Evolutionary conservation across 2,888 invertebrate genomes (phyloP), one percentile per base, ranked within the genome.

Genomic region (Strigamia transsilvanica): DNA sequence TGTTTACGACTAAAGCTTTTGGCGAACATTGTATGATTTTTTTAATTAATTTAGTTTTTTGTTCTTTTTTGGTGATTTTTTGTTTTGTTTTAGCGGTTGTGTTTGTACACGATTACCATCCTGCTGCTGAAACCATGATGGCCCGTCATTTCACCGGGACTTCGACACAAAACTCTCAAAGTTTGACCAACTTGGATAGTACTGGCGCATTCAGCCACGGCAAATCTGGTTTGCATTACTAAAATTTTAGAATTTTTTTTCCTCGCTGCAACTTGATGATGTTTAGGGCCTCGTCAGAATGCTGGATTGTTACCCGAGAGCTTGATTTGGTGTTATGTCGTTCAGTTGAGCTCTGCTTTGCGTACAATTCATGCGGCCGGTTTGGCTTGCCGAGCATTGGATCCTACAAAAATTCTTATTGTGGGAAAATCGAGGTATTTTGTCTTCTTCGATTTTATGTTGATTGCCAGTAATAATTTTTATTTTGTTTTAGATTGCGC

Each of bases 21-120:
- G 96, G 96, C 86, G 99, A 99, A 90, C 93, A 94, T 89, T 98
- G 96, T 97, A 89, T 91, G 93, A 91, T 79, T 23, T n/a, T 84
- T 82, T 83, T 66, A 56, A n/a, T n/a, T n/a, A n/a, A n/a, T n/a
- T n/a, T n/a, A 56, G 4, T 82, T 51, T 77, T 79, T 10, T 66
- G 4, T 81, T 32, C 12, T 32, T 81, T 81, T 21, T 27, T 38
- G 3, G 27, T 21, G 46, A 27, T 56, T 80, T 5, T n/a, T 82
- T 84, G 83, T 83, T 84, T 84, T 85, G 84, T 89, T 90, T 42
- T 89, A 96, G 98, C 99, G 82, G 92, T 98, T 91, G 92, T 99
- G 85, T 94, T 99, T 89, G 96, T 98, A 82, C 99, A 98, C 89
- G 97, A 98, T 87, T 99, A 94, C 89, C 95, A 96, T 90, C 94